Percentiles rank a stretch among this genome's conserved stretches.
phyloP scores from a whole-genome alignment of 1,140 invertebrate species.

The Brachystomella parvula region DNA sequence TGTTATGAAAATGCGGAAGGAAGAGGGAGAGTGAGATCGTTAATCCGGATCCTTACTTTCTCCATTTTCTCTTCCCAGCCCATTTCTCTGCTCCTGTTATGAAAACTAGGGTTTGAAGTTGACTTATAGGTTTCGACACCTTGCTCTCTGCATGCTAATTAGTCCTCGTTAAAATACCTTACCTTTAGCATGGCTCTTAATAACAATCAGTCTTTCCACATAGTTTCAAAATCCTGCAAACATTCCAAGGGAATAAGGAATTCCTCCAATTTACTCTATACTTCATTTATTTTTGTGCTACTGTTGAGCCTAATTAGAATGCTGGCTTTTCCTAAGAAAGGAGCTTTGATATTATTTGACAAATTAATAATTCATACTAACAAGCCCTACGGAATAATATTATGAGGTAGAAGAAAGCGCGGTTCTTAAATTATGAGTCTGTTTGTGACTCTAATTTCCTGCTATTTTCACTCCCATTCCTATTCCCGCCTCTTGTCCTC shows the following conservation, averaged over 20 bases:
- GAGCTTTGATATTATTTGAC: not conserved
- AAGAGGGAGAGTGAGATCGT: not conserved
- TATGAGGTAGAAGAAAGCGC: not conserved
- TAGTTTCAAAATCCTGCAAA: too few species aligned
- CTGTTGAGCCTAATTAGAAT: too few species aligned
- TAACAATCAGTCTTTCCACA: not conserved
- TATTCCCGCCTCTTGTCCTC: not conserved
- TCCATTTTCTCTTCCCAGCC: not conserved
- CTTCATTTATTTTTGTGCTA: too few species aligned
- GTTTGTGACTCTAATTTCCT: not conserved
- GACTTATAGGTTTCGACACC: not conserved
- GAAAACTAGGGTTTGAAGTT: too few species aligned
- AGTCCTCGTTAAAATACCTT: not conserved
- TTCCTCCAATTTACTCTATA: too few species aligned
- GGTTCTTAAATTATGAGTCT: not conserved
- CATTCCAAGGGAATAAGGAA: too few species aligned
- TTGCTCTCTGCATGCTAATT: not conserved
- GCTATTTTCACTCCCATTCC: not conserved
- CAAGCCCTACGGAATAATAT: not conserved
- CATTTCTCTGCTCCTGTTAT: too few species aligned
- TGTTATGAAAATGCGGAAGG: not conserved
- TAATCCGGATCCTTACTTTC: not conserved
- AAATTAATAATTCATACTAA: not conserved
- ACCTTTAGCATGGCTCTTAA: not conserved
- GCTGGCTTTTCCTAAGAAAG: not conserved